phyloP scores from a whole-genome alignment of 2,888 invertebrate genomes.

The Tetanocera ferruginea region DNA sequence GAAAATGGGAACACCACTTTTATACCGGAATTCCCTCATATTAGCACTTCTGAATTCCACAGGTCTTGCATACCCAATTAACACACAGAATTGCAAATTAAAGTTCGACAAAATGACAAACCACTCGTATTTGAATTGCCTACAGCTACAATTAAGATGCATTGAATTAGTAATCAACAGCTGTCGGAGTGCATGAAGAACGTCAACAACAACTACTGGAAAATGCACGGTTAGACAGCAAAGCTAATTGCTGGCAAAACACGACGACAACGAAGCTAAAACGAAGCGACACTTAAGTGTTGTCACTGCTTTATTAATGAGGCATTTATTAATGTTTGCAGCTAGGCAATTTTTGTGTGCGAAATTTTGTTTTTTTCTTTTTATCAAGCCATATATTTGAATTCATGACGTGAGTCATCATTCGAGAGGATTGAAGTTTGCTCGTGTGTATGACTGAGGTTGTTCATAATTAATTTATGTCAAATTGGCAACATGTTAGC shows the following conservation, averaged over 20 bases:
- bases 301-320: constrained; percentile 19
- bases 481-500: constrained; percentile 8
- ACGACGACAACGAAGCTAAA: not conserved
- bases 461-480: constrained; percentile 19
- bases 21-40: no score
- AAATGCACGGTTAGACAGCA: not conserved
- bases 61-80: no score
- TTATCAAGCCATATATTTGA: not conserved
- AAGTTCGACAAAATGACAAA: no score
- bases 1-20: no score
- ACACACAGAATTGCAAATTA: no score
- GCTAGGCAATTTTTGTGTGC: not conserved
- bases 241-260: constrained; percentile 15
- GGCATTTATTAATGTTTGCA: constrained; percentile 1
- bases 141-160: not conserved
- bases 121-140: not conserved
- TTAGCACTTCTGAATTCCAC: no score
- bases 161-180: constrained; percentile 10
- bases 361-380: not conserved
- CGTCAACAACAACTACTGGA: not conserved
- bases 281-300: constrained; percentile 7
- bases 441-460: not conserved
- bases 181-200: constrained; percentile 9
- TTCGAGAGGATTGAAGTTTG: not conserved
- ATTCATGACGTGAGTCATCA: not conserved